phyloP scores from a whole-genome alignment of 2,113 vertebrate genomes.

The Pelecanoides urinatrix region DNA sequence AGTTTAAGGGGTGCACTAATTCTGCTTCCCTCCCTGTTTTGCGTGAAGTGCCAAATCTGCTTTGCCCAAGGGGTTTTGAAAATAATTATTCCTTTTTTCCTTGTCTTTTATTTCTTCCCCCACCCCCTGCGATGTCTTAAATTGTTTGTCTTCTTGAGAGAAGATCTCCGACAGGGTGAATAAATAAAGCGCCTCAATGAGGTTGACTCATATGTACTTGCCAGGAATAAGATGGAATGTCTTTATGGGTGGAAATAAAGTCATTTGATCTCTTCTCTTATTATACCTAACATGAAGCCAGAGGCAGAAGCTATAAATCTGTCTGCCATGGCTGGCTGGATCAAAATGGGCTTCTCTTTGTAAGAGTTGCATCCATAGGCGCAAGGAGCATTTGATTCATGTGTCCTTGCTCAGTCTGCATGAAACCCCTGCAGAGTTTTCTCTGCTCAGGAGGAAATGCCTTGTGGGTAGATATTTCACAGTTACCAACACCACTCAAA shows the following conservation, averaged over 20 bases:
- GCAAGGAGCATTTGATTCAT: background rate
- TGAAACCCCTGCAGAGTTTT: background rate
- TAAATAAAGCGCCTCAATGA: background rate
- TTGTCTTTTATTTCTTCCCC: background rate
- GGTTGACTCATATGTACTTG: background rate
- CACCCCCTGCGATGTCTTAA: background rate
- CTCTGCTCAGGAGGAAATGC: background rate
- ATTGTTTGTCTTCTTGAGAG: background rate
- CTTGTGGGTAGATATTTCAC: background rate
- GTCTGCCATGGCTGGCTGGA: background rate
- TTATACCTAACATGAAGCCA: background rate
- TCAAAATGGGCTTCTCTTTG: background rate
- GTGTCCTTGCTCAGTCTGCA: background rate
- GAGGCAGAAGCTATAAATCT: slow-evolving; percentile 1
- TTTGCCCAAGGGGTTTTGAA: fast-evolving
- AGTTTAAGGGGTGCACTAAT: background rate
- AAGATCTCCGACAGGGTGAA: background rate
- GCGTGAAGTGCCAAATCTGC: background rate
- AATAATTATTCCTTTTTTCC: background rate
- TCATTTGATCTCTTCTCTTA: background rate
- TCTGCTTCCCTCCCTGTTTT: background rate
- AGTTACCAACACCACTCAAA: background rate
- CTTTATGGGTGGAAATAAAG: slow-evolving; percentile 2
- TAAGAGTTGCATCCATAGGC: background rate
- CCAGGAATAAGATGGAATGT: background rate